Evolutionary conservation across 1,140 invertebrate genomes (phyloP), one percentile per base, ranked within the genome.

Genomic region (Diploscapter pachys): DNA sequence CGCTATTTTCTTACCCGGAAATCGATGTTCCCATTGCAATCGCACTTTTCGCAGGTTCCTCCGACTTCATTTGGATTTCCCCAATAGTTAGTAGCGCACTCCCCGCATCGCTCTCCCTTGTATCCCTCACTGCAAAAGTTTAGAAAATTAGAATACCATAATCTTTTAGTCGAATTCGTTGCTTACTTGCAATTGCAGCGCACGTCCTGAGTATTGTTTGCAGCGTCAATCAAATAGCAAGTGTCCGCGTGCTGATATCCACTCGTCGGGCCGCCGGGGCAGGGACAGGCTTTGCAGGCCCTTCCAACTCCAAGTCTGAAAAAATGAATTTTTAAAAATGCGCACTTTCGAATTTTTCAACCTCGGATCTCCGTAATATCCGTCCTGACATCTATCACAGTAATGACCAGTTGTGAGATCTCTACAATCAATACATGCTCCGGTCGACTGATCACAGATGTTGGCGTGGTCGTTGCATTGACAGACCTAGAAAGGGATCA

Each of bases 381-480:
- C 93, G 82, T 92, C 91, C 63, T 91, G 87, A 87, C 96, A 99
- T 87, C 86, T 89, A 81, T 98, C 95, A 88, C 96, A 99, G 79
- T 91, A 89, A 77, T 91, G 90, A 8, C 96, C 96, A 75, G 90
- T 91, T 0, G 95, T 96, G 73, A 89, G 91, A 85, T 97, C 93
- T 76, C 90, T 89, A 85, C 97, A 99, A 74, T 91, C 90, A 63
- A 91, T 90, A 88, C 97, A 99, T 50, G 89, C 90, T n/a, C 97
- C 97, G 2, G 92, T 95, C 62, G 89, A 89, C 3, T 95, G 90
- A 85, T 98, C 93, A 87, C 97, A 99, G 72, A 89, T 91, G 76
- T 96, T 92, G 0, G 96, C 93, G 87, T 98, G 95, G 0, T 95
- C 96, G 85, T 99, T 95, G 87, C 97, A 99, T 80, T 95, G 91